Percentiles rank a stretch among this genome's conserved stretches.
Evolutionary conservation across 2,113 vertebrate genomes (phyloP).

Genomic region (Elaphurus davidianus): DNA sequence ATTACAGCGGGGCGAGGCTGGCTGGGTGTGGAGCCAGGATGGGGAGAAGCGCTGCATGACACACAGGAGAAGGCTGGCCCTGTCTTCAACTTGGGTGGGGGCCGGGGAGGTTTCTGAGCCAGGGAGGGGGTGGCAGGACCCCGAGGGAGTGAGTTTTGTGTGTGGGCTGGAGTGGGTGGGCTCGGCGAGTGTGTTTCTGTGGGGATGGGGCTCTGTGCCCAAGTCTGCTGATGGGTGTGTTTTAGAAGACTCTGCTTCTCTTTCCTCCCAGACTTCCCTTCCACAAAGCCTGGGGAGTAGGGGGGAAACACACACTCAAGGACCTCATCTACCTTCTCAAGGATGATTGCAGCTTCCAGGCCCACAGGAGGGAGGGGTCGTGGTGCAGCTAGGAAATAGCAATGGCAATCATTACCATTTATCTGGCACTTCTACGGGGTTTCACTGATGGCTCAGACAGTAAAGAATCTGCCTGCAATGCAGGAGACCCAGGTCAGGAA

Average conservation of each 20-base stretch:
- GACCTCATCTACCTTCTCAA: neutral
- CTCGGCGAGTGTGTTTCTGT: neutral
- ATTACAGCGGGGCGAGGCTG: neutral
- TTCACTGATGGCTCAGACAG: neutral
- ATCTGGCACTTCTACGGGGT: fast-evolving
- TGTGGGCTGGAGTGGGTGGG: neutral
- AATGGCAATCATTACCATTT: neutral
- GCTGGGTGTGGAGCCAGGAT: neutral
- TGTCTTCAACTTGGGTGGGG: neutral
- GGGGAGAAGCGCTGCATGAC: neutral
- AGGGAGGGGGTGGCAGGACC: neutral
- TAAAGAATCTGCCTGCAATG: neutral
- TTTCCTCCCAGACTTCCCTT: neutral
- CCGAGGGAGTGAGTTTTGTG: neutral
- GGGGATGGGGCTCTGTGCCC: neutral
- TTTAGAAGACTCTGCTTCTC: neutral
- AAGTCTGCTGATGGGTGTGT: neutral
- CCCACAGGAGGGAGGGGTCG: neutral
- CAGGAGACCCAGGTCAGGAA: neutral
- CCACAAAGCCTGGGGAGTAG: neutral
- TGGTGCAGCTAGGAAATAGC: neutral
- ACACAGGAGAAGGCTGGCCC: neutral
- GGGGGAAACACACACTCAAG: neutral
- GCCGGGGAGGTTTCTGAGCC: neutral
- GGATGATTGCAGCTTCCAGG: neutral